These are phyloP conservation scores for Cephus sareptanus DNA, from an alignment of 2,888 invertebrate genomes.

Conservation along the genomic window DNA sequence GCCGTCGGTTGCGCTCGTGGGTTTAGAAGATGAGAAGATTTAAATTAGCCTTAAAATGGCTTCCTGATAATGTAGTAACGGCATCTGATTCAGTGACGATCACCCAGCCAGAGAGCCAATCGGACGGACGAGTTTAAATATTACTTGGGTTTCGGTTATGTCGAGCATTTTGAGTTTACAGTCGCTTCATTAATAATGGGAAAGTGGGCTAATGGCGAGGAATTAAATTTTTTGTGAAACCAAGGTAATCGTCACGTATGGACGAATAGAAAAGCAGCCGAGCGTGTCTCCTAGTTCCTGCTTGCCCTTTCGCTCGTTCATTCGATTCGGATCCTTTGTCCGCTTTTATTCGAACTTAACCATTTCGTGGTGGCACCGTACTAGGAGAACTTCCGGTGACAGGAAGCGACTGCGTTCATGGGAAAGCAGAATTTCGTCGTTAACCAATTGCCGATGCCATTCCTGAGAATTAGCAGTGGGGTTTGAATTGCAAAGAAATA, in stretches of 20 bases:
- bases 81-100: not conserved
- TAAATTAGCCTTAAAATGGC: too few relatives aligned
- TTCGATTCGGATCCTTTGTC: constrained; percentile 19
- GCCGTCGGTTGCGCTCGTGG: not conserved
- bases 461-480: not conserved
- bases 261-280: too few relatives aligned
- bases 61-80: too few relatives aligned
- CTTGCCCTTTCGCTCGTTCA: constrained; percentile 18
- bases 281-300: constrained; percentile 29
- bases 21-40: not conserved
- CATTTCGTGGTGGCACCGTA: not conserved
- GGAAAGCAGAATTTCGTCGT: too few relatives aligned
- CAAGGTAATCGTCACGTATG: too few relatives aligned
- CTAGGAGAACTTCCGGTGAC: not conserved
- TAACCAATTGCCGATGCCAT: not conserved
- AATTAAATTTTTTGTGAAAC: constrained; percentile 1
- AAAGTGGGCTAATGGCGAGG: not conserved
- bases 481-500: too few relatives aligned
- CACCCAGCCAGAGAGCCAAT: not conserved
- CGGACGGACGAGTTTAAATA: not conserved
- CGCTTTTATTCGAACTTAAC: constrained; percentile 13
- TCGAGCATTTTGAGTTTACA: too few relatives aligned
- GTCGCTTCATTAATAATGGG: too few relatives aligned
- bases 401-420: not conserved
- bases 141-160: not conserved